Evolutionary conservation across 1,140 invertebrate species (phyloP).

Genomic region (Mercenaria mercenaria): DNA sequence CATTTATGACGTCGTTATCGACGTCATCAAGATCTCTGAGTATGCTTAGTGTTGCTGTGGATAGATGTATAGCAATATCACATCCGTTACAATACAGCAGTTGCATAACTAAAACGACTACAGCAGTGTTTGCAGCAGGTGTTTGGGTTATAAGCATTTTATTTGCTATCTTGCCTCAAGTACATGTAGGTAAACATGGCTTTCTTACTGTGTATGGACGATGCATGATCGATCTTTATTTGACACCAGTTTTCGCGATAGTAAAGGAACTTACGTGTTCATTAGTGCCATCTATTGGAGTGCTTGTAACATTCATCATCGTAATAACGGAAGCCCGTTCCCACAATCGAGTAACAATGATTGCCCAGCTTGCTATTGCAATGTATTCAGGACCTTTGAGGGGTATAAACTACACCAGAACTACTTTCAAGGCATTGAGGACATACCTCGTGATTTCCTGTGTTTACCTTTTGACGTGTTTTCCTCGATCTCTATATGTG

Average conservation of each 20-base stretch:
- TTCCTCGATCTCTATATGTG: constrained; percentile 34
- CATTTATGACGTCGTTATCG: constrained; percentile 46
- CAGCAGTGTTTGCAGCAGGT: not conserved
- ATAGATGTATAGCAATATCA: constrained; percentile 46
- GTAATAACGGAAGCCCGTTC: constrained; percentile 41
- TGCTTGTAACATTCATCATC: constrained; percentile 11
- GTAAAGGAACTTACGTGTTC: constrained; percentile 39
- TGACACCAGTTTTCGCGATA: constrained; percentile 13
- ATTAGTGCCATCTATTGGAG: constrained; percentile 13
- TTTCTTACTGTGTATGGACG: constrained; percentile 19
- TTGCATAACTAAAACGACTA: constrained; percentile 37
- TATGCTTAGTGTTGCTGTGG: constrained; percentile 46
- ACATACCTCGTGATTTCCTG: constrained; percentile 32
- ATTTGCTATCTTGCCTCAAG: constrained; percentile 41
- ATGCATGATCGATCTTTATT: constrained; percentile 27
- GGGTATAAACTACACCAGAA: constrained; percentile 38
- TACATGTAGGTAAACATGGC: constrained; percentile 1
- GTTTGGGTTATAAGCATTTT: constrained; percentile 27
- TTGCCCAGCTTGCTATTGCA: constrained; percentile 44
- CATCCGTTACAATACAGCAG: constrained; percentile 49
- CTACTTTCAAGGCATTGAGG: constrained; percentile 54
- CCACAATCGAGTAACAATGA: constrained; percentile 42
- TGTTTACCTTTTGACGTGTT: constrained; percentile 43
- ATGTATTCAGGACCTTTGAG: constrained; percentile 50
- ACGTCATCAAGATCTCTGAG: constrained; percentile 32